Conservation (phyloP, 2,888 invertebrate species). For the Drosophila monieri region DNA sequence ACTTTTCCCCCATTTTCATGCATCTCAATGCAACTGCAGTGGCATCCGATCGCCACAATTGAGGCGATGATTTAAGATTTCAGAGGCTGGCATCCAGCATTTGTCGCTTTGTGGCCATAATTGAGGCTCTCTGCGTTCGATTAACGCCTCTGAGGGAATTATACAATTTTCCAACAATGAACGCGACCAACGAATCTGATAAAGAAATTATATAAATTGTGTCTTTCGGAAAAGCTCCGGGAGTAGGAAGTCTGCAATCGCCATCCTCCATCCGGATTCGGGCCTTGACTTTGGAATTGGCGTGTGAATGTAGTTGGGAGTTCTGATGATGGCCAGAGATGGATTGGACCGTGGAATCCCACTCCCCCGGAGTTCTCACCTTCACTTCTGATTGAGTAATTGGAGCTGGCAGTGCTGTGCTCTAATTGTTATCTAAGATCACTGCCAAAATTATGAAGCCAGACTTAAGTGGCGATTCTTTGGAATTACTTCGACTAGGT, state of each 20-base stretch:
- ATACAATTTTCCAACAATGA: conserved; percentile 67
- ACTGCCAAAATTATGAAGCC: conserved; percentile 54
- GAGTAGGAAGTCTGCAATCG: conserved; percentile 70
- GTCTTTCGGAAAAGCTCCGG: conserved; percentile 61
- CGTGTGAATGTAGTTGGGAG: conserved; percentile 59
- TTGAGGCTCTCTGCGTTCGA: conserved; percentile 63
- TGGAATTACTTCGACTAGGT: conserved; percentile 38
- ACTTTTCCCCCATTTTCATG: conserved; percentile 65
- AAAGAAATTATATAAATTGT: conserved; percentile 74
- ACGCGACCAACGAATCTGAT: conserved; percentile 55
- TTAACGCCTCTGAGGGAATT: conserved; percentile 64
- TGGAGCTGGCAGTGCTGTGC: conserved; percentile 47
- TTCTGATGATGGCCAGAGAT: conserved; percentile 44
- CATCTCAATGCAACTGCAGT: conserved; percentile 52
- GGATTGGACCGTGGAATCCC: conserved; percentile 52
- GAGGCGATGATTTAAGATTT: conserved; percentile 27
- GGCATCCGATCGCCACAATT: conserved; percentile 42
- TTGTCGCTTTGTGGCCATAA: conserved; percentile 68
- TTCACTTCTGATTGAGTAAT: conserved; percentile 57
- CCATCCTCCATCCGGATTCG: conserved; percentile 43
- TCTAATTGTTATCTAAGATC: conserved; percentile 72
- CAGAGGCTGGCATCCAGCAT: conserved; percentile 2
- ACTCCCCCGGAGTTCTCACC: conserved; percentile 1
- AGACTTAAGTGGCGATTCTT: conserved; percentile 30
- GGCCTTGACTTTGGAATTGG: conserved; percentile 27